Base-by-base conservation (phyloP, 2,113 vertebrate genomes). In the Todiramphus saurophagus region DNA sequence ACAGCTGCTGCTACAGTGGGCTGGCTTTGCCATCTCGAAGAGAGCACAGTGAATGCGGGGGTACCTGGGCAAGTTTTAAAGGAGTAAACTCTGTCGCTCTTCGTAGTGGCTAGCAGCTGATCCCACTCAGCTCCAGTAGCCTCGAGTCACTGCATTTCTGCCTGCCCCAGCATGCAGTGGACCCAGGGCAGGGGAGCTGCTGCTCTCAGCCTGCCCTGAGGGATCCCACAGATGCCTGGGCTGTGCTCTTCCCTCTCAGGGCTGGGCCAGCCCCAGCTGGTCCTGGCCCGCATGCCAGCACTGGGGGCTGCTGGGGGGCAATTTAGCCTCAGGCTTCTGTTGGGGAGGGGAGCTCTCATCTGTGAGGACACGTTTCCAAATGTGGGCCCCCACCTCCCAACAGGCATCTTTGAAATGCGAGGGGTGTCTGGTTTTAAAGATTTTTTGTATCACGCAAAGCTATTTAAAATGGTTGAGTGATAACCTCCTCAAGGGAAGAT, bases 371-470 rank as follows among this genome's bases (percentile, higher is more conserved):
- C 2, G 7, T 75, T 75, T 80, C 53, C 66, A 66, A 59, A 70
- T 0, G 0, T 1, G 2, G 16, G 33, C 13, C 31, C 31, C 48
- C 11, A 1, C 25, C 14, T 87, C 39, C 41, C 68, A 8, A 2
- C 50, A 70, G 44, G n/a, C 33, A 63, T 33, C 51, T 92, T 90
- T 77, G 46, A 56, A 81, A 84, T 23, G 56, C 1, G 1, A 60
- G 39, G 2, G 1, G 24, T 77, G 37, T 53, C 60, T 92, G 43
- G 18, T 51, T 91, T 80, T 74, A 55, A 68, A 58, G 73, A 75
- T 25, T 89, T 81, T 81, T 75, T 0, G 0, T 75, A 48, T 58
- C 33, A 30, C n/a, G 39, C 24, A 75, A 58, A 95, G 33, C 55
- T 62, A 17, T 87, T 91, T 93, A 66, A 76, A 93, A 76, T 0